Evolutionary conservation across 2,113 vertebrate species (phyloP).

Genomic region (Zosterops hypoxanthus): DNA sequence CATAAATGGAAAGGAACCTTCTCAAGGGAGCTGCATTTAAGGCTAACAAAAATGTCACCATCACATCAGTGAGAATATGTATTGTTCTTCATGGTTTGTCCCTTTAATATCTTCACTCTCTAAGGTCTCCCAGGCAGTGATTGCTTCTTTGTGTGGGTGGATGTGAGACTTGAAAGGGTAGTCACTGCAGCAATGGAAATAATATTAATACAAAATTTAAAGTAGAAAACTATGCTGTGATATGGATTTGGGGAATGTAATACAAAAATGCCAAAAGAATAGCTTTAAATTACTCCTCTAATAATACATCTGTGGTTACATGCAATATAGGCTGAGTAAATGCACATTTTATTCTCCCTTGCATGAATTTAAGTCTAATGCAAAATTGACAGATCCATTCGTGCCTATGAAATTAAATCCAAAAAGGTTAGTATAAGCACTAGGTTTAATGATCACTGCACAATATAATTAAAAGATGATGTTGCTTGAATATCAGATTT

Average conservation of each 20-base stretch:
- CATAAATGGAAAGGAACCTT: not conserved
- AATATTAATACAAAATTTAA: not conserved
- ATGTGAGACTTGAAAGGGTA: not conserved
- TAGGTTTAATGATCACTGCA: conserved; percentile 59
- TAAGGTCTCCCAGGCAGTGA: not conserved
- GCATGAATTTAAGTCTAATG: not conserved
- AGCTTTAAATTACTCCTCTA: not conserved
- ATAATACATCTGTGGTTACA: conserved; percentile 45
- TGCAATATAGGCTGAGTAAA: not conserved
- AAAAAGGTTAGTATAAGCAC: conserved; percentile 39
- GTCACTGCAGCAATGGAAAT: not conserved
- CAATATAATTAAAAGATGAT: conserved; percentile 73
- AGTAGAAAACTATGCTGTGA: conserved; percentile 19
- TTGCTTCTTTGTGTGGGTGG: not conserved
- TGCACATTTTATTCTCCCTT: not conserved
- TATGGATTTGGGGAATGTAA: conserved; percentile 9
- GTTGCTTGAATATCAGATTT: conserved; percentile 70
- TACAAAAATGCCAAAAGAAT: not conserved
- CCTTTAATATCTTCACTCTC: not conserved
- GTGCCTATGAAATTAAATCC: conserved; percentile 21
- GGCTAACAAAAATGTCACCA: not conserved
- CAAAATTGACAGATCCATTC: conserved; percentile 21
- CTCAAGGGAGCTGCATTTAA: not conserved
- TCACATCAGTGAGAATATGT: not conserved
- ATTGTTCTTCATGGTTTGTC: not conserved